phyloP scores from a whole-genome alignment of 2,797 vertebrate genomes.

The Nothura maculosa region DNA sequence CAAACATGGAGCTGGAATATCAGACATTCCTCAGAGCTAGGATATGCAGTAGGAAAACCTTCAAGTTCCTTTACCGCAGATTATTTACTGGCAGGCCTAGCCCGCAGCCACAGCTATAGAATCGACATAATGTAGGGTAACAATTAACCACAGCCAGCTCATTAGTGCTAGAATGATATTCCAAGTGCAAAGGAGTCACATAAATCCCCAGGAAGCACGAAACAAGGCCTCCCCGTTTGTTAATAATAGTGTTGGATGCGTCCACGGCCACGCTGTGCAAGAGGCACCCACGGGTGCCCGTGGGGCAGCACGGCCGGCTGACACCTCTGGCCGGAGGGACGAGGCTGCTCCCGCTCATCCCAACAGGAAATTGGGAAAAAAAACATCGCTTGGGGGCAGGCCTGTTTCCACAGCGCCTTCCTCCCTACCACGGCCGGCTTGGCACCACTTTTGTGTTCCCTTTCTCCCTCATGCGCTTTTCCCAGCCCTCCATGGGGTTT shows the following conservation, averaged over 20 bases:
- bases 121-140: constrained; percentile 21
- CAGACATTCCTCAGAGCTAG: neutral
- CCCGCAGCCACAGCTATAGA: neutral
- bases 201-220: constrained; percentile 23
- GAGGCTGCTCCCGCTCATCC: neutral
- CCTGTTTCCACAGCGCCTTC: constrained; percentile 4
- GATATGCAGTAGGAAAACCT: neutral
- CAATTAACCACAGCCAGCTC: constrained; percentile 38
- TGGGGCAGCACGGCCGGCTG: neutral
- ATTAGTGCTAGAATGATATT: constrained; percentile 36
- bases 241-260: neutral
- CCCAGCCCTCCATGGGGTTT: neutral
- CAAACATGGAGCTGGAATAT: neutral
- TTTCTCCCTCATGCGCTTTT: neutral
- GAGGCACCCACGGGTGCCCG: too few relatives aligned
- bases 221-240: constrained; percentile 6
- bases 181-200: constrained; percentile 31
- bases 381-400: neutral
- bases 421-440: neutral
- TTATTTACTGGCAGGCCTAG: constrained; percentile 5
- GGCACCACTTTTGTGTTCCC: neutral
- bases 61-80: neutral
- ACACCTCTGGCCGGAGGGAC: neutral
- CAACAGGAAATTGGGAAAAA: constrained; percentile 10
- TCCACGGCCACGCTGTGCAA: rapidly evolving